phyloP scores from a whole-genome alignment of 2,888 invertebrate genomes.

The Megaustenia siamemsis region DNA sequence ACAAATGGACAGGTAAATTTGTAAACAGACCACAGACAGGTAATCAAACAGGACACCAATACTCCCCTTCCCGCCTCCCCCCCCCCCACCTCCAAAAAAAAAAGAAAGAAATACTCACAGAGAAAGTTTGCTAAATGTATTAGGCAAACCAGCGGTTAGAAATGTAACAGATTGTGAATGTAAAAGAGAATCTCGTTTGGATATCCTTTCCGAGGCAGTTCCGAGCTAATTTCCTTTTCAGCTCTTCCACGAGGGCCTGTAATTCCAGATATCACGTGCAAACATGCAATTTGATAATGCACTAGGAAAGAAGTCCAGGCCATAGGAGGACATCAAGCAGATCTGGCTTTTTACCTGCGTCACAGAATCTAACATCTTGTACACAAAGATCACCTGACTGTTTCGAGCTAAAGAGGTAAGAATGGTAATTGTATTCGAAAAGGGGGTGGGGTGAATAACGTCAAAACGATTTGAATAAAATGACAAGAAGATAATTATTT shows the following conservation, averaged over 20 bases:
- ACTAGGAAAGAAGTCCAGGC: background rate
- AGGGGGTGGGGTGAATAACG: background rate
- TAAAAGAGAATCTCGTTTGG: background rate
- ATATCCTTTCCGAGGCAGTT: background rate
- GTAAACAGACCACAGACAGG: no score
- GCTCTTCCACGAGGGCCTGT: background rate
- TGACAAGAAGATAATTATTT: background rate
- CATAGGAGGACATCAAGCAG: background rate
- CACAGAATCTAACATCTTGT: background rate
- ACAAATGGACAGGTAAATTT: no score
- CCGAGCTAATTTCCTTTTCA: constrained; percentile 7
- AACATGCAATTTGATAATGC: constrained; percentile 13
- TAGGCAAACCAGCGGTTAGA: no score
- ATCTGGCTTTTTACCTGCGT: background rate
- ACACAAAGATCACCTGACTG: background rate
- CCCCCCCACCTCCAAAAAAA: no score
- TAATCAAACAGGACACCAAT: no score
- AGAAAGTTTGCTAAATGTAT: no score
- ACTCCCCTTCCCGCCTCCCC: no score
- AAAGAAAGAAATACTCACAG: no score
- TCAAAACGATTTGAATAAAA: background rate
- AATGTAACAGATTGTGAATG: no score
- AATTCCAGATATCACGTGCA: background rate
- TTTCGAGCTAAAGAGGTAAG: background rate
- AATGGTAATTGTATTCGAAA: background rate